These are phyloP conservation scores for Drosophila lacicola DNA, from an alignment of 2,888 invertebrate species.

Conservation along the genomic window DNA sequence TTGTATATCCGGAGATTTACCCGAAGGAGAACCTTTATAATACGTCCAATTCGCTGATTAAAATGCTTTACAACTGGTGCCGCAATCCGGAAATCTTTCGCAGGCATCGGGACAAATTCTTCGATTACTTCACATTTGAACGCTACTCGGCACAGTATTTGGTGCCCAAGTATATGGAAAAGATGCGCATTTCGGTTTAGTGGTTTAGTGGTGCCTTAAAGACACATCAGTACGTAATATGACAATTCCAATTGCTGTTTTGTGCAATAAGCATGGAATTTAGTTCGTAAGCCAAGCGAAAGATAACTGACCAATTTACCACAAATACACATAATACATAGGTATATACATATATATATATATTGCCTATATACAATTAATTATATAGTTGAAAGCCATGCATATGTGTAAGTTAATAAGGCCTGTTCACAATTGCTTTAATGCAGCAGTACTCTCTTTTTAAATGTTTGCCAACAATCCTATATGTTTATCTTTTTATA, in stretches of 20 bases:
- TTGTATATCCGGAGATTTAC: constrained; percentile 91
- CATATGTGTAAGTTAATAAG: neutral
- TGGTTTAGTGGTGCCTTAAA: constrained; percentile 35
- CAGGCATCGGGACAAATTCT: constrained; percentile 81
- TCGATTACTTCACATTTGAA: constrained; percentile 84
- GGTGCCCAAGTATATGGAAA: constrained; percentile 84
- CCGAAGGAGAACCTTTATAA: constrained; percentile 87
- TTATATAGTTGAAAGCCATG: constrained; percentile 13
- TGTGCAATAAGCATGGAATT: constrained; percentile 64
- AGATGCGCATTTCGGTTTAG: constrained; percentile 76
- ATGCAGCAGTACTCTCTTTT: neutral
- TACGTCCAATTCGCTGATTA: constrained; percentile 87
- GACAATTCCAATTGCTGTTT: constrained; percentile 45
- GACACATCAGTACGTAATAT: neutral
- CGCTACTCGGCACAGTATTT: constrained; percentile 84
- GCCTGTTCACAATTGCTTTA: constrained; percentile 3
- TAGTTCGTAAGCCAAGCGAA: constrained; percentile 56
- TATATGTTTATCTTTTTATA: neutral
- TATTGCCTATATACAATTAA: constrained; percentile 3
- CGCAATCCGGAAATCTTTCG: constrained; percentile 85
- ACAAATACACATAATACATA: constrained; percentile 3
- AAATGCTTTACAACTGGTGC: constrained; percentile 86
- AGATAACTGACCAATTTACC: constrained; percentile 58
- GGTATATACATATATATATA: neutral
- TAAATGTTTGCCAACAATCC: neutral